phyloP scores from a whole-genome alignment of 2,113 vertebrate species.

The Stegastes partitus region DNA sequence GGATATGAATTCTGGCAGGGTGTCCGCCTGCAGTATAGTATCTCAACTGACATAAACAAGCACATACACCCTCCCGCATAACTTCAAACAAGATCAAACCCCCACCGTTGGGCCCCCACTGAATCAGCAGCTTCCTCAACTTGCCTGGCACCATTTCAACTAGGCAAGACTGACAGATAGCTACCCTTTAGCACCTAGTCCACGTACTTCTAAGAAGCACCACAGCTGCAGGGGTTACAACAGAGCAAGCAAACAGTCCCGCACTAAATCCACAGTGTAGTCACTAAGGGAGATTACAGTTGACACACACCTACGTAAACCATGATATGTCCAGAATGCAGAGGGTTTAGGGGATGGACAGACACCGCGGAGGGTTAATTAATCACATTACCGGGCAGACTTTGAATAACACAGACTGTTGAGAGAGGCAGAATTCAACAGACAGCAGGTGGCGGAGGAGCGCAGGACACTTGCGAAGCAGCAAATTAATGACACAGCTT shows the following conservation, averaged over 20 bases:
- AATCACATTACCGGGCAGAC: constrained; percentile 61
- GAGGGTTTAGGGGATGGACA: constrained; percentile 41
- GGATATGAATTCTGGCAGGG: constrained; percentile 37
- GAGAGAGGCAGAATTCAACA: constrained; percentile 15
- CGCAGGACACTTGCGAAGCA: constrained; percentile 33
- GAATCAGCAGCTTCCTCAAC: constrained; percentile 57
- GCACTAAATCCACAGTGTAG: constrained; percentile 19
- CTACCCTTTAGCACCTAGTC: constrained; percentile 36
- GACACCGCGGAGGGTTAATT: constrained; percentile 47
- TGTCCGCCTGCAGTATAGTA: constrained; percentile 18
- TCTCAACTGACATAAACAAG: constrained; percentile 11
- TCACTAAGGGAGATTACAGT: constrained; percentile 43
- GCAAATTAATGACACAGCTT: constrained; percentile 52
- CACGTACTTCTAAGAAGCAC: constrained; percentile 62
- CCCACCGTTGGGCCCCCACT: constrained; percentile 1
- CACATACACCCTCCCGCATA: not conserved
- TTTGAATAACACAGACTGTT: constrained; percentile 40
- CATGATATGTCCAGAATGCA: constrained; percentile 36
- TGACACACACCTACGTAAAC: constrained; percentile 43
- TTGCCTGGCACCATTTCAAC: constrained; percentile 47
- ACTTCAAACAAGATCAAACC: constrained; percentile 41
- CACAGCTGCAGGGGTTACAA: constrained; percentile 41
- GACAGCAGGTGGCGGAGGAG: constrained; percentile 40
- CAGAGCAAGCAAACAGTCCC: constrained; percentile 51
- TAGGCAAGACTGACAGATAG: constrained; percentile 43